Evolutionary conservation across 2,797 vertebrate genomes (phyloP).

Genomic region (Tangara arthus): DNA sequence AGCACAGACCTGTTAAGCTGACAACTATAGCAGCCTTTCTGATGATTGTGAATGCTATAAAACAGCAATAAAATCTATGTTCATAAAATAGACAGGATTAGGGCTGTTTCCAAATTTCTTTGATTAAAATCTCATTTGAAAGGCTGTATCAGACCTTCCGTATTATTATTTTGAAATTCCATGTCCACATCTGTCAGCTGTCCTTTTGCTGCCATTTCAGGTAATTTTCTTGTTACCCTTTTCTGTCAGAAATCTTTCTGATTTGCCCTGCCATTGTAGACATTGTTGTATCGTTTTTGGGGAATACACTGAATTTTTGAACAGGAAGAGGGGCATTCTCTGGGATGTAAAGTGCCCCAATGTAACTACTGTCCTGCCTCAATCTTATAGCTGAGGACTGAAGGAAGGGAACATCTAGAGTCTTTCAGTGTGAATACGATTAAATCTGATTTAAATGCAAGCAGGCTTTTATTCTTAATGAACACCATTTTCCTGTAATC

Average conservation of each 20-base stretch:
- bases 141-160: not conserved
- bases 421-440: not conserved
- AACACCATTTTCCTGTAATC: not conserved
- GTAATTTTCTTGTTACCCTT: not conserved
- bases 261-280: not conserved
- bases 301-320: not conserved
- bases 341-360: not conserved
- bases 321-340: not conserved
- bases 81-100: not conserved
- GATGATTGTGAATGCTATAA: not conserved
- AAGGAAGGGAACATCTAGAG: not conserved
- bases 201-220: not conserved
- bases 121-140: rapidly evolving
- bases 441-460: not conserved
- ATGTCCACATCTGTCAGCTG: not conserved
- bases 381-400: not conserved
- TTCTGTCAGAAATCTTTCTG: not conserved
- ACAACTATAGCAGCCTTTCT: not conserved
- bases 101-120: not conserved
- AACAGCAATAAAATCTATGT: not conserved
- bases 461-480: not conserved
- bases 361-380: not conserved
- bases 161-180: not conserved
- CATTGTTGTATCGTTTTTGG: not conserved
- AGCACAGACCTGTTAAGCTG: not conserved